A percentile compares a stretch with the other conserved stretches of the same genome.
Evolutionary conservation across 2,113 vertebrate genomes (phyloP).

Genomic region (Corythoichthys intestinalis): DNA sequence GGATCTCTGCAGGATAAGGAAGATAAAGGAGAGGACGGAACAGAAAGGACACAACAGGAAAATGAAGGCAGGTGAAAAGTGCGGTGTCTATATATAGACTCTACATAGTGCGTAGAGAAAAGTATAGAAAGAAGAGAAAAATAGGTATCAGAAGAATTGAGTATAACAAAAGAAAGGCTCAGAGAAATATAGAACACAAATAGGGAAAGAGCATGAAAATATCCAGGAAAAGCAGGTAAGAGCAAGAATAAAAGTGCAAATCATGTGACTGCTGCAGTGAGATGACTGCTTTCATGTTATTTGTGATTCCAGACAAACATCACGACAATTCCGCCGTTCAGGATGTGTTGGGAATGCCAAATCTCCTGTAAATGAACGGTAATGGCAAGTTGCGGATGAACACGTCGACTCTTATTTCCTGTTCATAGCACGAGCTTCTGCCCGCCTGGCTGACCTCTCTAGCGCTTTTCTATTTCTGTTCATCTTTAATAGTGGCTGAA

Average conservation of each 20-base stretch:
- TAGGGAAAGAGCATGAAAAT: not conserved
- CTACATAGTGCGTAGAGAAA: not conserved
- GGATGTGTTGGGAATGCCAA: constrained; percentile 60
- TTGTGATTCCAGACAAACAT: constrained; percentile 36
- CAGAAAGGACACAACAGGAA: not conserved
- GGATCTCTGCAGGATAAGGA: constrained; percentile 42
- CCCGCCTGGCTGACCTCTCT: constrained; percentile 38
- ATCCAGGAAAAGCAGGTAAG: not conserved
- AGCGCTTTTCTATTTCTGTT: constrained; percentile 45
- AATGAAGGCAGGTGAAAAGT: not conserved
- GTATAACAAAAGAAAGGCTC: not conserved
- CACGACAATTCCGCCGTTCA: constrained; percentile 20
- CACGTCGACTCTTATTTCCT: constrained; percentile 54
- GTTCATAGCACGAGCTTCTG: constrained; percentile 48
- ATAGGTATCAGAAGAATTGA: not conserved
- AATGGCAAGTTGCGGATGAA: constrained; percentile 52
- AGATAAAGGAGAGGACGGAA: not conserved
- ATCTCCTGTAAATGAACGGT: constrained; percentile 57
- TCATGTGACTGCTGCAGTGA: constrained; percentile 20
- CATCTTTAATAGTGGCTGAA: constrained; percentile 47
- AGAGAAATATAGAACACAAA: not conserved
- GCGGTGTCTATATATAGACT: too few relatives aligned
- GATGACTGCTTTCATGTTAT: constrained; percentile 27
- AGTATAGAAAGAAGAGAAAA: not conserved
- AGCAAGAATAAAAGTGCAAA: constrained; percentile 10